These are phyloP conservation scores for Centropus bengalensis DNA, from an alignment of 2,113 vertebrate genomes.

Conservation along the genomic window DNA sequence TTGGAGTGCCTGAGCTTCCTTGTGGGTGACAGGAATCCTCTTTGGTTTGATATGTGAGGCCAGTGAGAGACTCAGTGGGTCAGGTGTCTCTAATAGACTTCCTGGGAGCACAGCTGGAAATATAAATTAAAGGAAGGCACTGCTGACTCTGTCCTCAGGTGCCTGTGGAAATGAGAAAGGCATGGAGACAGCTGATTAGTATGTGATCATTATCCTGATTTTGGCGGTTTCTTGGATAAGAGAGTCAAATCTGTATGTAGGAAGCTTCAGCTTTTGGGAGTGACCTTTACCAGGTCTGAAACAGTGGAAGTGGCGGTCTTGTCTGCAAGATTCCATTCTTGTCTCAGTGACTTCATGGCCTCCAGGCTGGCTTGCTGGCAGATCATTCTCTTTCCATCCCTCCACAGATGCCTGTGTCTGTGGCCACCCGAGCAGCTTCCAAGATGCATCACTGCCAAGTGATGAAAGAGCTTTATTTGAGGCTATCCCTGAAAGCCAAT, in stretches of 20 bases:
- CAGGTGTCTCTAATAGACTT: background rate
- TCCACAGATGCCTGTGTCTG: background rate
- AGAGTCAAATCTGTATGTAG: background rate
- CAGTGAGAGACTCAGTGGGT: background rate
- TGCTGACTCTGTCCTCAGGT: background rate
- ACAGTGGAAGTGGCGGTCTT: background rate
- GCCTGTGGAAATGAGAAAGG: background rate
- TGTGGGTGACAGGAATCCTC: background rate
- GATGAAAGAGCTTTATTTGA: background rate
- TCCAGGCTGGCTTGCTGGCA: background rate
- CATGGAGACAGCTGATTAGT: background rate
- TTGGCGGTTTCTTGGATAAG: background rate
- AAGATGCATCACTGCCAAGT: background rate
- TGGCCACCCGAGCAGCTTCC: background rate
- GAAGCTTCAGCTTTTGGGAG: background rate
- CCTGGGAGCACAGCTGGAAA: rapidly evolving
- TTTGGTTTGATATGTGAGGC: background rate
- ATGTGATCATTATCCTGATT: background rate
- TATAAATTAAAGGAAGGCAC: background rate
- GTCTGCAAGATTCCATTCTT: background rate
- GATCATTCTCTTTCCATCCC: background rate
- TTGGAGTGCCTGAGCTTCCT: background rate
- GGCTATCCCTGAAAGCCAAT: background rate
- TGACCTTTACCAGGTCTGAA: background rate
- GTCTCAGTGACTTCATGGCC: background rate